Base-by-base conservation (phyloP, 2,797 vertebrate species). In the Urocyon cinereoargenteus region DNA sequence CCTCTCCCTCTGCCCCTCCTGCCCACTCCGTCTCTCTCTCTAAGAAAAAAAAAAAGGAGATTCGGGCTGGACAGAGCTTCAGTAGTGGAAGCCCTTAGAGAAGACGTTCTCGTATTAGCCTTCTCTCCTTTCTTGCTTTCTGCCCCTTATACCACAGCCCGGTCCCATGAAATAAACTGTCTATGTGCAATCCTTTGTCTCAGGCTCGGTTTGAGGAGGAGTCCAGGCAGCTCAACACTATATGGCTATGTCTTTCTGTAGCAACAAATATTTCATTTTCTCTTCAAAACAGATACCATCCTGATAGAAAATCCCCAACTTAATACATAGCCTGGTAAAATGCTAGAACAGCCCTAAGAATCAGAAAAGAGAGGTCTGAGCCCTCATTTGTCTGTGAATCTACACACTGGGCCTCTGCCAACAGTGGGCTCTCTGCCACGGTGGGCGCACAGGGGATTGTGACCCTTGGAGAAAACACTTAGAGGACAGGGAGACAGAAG, bases 231-330 rank as follows among this genome's bases (percentile, higher is more conserved):
- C n/a, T 61, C 49, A n/a, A 13, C 15, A 45, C 6, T 28, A 31
- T 57, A 91, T 40, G 70, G 49, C 51, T 81, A 3, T 72, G 11
- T 90, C 85, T 94, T 96, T 92, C 57, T 87, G 81, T 26, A 79
- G 88, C 22, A 86, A 78, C 6, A 92, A 86, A 66, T 75, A 22
- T n/a, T 83, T 96, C 64, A 92, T 79, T 90, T 96, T 90, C 75
- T 51, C 22, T 87, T 96, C 22, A 75, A 95, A 97, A 78, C 9
- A 77, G 31, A 59, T 34, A 36, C 72, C 88, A 66, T 78, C 26
- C 5, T 75, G 62, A 79, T 28, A 91, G 91, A 91, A 94, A 89
- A 89, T 51, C 31, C 61, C 61, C 49, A 72, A 62, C 16, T 34
- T 26, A 72, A 40, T 31, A 61, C 1, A 12, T 14, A 73, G 5